Evolutionary conservation across 2,113 vertebrate genomes (phyloP).

Genomic region (Actenoides lindsayi): DNA sequence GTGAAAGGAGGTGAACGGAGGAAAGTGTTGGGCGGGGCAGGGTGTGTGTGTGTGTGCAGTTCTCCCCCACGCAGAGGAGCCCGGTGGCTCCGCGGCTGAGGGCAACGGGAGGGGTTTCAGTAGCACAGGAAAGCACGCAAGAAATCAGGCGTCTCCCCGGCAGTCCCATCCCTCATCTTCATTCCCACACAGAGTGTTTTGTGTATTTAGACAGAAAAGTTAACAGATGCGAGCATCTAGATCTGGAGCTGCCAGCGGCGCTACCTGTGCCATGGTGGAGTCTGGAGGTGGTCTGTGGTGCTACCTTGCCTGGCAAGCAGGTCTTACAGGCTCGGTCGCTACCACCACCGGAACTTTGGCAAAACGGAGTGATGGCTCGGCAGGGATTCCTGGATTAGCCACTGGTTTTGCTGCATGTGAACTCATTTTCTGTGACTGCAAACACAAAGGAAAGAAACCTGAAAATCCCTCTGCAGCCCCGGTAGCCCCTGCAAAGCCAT

Average conservation of each 20-base stretch:
- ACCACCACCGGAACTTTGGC: not conserved
- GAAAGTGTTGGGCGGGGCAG: too few species aligned
- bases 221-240: not conserved
- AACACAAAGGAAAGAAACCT: not conserved
- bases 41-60: too few species aligned
- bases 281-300: not conserved
- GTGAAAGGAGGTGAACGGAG: not conserved
- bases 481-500: not conserved
- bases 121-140: not conserved
- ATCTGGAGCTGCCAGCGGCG: not conserved
- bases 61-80: too few species aligned
- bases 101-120: not conserved
- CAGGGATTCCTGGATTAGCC: not conserved
- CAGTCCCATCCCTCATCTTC: not conserved
- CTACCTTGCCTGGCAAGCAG: not conserved
- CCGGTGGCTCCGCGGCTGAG: too few species aligned
- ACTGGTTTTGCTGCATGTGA: not conserved
- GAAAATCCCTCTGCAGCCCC: not conserved
- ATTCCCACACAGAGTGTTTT: not conserved
- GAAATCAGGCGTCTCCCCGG: not conserved
- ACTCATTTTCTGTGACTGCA: not conserved
- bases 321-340: too few species aligned
- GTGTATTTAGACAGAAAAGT: not conserved
- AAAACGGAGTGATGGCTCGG: not conserved
- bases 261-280: not conserved